Evolutionary conservation across 2,113 vertebrate genomes (phyloP), one percentile per base, ranked within the genome.

Genomic region (pig (Sus scrofa)): DNA sequence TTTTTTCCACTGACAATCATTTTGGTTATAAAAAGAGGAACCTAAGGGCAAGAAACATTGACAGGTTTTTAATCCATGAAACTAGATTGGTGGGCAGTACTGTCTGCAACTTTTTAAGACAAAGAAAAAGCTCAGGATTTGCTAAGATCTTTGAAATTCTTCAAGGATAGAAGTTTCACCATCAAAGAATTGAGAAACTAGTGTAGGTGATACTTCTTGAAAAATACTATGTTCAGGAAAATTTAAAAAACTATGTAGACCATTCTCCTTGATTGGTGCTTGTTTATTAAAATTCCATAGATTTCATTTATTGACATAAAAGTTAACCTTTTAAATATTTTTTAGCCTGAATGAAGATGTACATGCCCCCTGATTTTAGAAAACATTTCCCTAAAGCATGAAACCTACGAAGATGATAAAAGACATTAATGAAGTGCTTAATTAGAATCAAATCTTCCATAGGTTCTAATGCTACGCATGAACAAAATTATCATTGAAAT

Each of bases 341-440:
- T n/a, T 9, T 86, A 13, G 2, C 16, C 63, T 95, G 6, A 84
- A 79, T 65, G 30, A 82, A 67, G 34, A 62, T 3, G 1, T 8
- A 30, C 11, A 60, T 83, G 77, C 78, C 3, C 4, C 44, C 0
- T 44, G 8, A 79, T 79, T 93, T 93, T 32, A 56, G 16, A 44
- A 84, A 91, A 84, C 73, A 37, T 18, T 71, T 56, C 2, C 13
- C 15, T 75, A 63, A 75, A 56, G 68, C 34, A 52, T 34, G 20
- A 82, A 94, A 92, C 16, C 32, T 81, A 44, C 1, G 34, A 83
- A 84, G 26, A 78, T 56, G 19, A 73, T 58, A 88, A 86, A 84
- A 88, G 44, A 85, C 56, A 73, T 58, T 92, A 79, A 85, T 62
- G 24, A 82, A 83, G 32, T 75, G 27, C 74, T 67, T 85, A 85